Base-by-base conservation (phyloP, 2,113 vertebrate genomes). In the Oncorhynchus clarkii region DNA sequence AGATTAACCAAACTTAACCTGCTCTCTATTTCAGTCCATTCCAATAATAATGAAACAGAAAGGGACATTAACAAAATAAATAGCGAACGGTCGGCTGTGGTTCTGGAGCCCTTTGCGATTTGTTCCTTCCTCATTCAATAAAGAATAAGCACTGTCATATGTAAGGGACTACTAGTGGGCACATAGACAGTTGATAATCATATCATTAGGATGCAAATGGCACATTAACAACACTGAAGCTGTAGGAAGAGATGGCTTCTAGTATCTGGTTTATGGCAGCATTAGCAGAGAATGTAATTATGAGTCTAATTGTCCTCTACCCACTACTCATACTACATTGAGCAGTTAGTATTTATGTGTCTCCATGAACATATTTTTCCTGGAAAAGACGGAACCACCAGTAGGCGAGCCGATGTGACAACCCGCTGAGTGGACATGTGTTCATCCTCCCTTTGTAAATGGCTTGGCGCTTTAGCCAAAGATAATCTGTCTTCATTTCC, bases 131-230 rank as follows among this genome's bases (percentile, higher is more conserved):
- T 27, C 16, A 54, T 78, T 77, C 71, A 80, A 54, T 76, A 78
- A 80, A 67, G 74, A 73, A 83, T 71, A 67, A 34, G 12, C 60
- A 13, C 65, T 76, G 78, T 80, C 77, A 74, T 54, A 62, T 79
- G 51, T 24, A 70, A 68, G 70, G 68, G n/a, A 71, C 68, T 68
- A 73, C 60, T 75, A 51, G 67, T 75, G 72, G 31, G 29, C 70
- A 72, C 49, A 7, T 18, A 54, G 8, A 57, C 76, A 76, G 71
- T 70, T 71, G 22, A 72, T 78, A 78, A 76, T 71, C 51, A 71
- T 74, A 67, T 76, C 68, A 80, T 84, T 84, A 80, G 67, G 70
- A 84, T 80, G 60, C 78, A 84, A 79, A 75, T 71, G 69, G 71
- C 11, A 71, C 71, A 79, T 80, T 70, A 80, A 75, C 70, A 73